Percentiles rank a stretch among this genome's conserved stretches.
Conservation (phyloP, 92 coral and sea anemone species). For the Bergia puertoricense region DNA sequence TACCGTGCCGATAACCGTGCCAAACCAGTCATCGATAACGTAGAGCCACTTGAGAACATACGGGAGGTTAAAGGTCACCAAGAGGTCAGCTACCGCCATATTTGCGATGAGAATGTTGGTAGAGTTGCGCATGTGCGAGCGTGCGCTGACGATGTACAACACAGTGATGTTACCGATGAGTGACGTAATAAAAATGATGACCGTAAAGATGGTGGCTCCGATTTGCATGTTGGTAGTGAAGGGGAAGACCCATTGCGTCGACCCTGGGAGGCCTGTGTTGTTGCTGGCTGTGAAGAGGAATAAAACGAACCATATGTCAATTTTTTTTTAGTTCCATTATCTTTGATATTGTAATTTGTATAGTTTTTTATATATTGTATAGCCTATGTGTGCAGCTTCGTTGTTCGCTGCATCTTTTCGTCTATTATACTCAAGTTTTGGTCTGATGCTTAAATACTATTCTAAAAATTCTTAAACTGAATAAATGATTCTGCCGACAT, state of each 20-base stretch:
- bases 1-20: slow-evolving; percentile 56
- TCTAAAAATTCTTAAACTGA: no score
- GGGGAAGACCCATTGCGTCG: neutral
- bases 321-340: no score
- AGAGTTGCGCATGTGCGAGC: slow-evolving; percentile 74
- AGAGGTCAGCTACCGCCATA: slow-evolving; percentile 78
- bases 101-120: slow-evolving; percentile 80
- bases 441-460: no score
- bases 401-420: no score
- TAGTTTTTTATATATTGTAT: no score
- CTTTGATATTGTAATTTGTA: no score
- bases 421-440: no score
- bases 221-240: slow-evolving; percentile 43
- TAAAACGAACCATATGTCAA: neutral
- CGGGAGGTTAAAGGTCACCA: slow-evolving; percentile 67
- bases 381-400: no score
- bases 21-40: slow-evolving; percentile 65
- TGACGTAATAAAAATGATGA: slow-evolving; percentile 57
- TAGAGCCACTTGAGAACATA: slow-evolving; percentile 68
- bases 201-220: slow-evolving; percentile 52
- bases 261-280: neutral
- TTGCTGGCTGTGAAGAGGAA: neutral
- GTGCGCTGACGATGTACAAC: slow-evolving; percentile 71
- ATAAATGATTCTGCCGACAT: no score
- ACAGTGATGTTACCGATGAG: slow-evolving; percentile 67